A percentile compares a stretch with the other conserved stretches of the same genome.
phyloP scores from a whole-genome alignment of 1,140 invertebrate genomes.

The Gonioctena quinquepunctata region DNA sequence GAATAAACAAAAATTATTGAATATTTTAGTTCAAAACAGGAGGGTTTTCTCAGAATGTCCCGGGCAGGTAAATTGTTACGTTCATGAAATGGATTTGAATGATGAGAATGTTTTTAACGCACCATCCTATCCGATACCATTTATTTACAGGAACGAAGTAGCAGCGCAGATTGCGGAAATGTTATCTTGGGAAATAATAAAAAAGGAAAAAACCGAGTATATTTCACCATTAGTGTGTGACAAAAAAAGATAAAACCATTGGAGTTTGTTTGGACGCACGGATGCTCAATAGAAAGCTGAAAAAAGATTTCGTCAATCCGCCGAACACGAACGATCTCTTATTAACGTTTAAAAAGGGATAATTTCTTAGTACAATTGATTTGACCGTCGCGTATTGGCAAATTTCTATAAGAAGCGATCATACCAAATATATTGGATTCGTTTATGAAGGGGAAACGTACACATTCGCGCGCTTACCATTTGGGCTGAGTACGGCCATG shows the following conservation, averaged over 20 bases:
- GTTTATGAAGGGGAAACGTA: background rate
- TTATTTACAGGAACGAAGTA: background rate
- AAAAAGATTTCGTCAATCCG: background rate
- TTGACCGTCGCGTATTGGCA: constrained; percentile 5
- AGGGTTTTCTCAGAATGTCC: constrained; percentile 11
- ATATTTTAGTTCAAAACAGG: background rate
- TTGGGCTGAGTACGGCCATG: constrained; percentile 6
- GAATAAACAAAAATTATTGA: background rate
- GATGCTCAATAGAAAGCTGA: constrained; percentile 1
- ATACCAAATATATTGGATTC: background rate
- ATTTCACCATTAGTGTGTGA: constrained; percentile 3
- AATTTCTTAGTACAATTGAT: constrained; percentile 10
- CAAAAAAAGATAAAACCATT: constrained; percentile 4
- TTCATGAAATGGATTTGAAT: background rate
- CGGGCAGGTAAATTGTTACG: background rate
- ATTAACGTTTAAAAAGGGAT: background rate
- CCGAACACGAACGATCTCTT: constrained; percentile 9
- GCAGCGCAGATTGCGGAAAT: constrained; percentile 6
- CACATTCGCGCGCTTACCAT: background rate
- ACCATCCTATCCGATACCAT: background rate
- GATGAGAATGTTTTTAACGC: background rate
- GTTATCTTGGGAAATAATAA: constrained; percentile 1
- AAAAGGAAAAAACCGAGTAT: constrained; percentile 5
- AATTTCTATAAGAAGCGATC: background rate
- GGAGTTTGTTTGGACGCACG: constrained; percentile 9